A percentile compares a stretch with the other conserved stretches of the same genome.
phyloP scores from a whole-genome alignment of 1,140 invertebrate species.

The Ptiloglossa arizonensis region DNA sequence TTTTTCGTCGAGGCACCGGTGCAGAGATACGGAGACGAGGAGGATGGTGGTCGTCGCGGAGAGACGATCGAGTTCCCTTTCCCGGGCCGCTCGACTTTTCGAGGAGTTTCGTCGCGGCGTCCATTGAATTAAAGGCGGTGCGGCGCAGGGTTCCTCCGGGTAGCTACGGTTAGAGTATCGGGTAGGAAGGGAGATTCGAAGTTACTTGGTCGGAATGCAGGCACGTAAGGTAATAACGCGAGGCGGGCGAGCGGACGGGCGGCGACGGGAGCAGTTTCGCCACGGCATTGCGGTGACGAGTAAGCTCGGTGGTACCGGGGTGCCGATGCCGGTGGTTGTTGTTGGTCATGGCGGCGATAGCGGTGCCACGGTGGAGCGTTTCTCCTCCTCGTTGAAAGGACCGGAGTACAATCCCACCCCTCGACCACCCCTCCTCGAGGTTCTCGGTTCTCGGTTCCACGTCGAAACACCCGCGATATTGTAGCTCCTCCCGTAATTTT shows the following conservation, averaged over 20 bases:
- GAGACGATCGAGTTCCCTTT: conserved; percentile 7
- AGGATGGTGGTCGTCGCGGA: neutral
- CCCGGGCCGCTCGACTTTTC: conserved; percentile 19
- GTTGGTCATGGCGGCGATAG: conserved; percentile 3
- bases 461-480: conserved; percentile 36
- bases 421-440: neutral
- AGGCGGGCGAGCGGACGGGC: no score
- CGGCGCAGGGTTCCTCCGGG: neutral
- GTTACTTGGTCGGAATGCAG: conserved; percentile 50
- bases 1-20: neutral
- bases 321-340: neutral
- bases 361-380: conserved; percentile 11
- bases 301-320: conserved; percentile 21
- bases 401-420: no score
- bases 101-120: conserved; percentile 42
- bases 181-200: neutral
- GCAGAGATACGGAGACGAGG: no score
- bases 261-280: conserved; percentile 47
- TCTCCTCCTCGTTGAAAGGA: no score
- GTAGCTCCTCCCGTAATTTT: conserved; percentile 30
- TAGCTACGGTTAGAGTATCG: neutral
- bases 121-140: conserved; percentile 48
- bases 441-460: neutral
- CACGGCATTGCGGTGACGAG: conserved; percentile 49
- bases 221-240: conserved; percentile 54